Percentiles rank a stretch among this genome's conserved stretches.
Conservation (phyloP, 2,113 vertebrate genomes). For the Apistogramma diplotaenia region DNA sequence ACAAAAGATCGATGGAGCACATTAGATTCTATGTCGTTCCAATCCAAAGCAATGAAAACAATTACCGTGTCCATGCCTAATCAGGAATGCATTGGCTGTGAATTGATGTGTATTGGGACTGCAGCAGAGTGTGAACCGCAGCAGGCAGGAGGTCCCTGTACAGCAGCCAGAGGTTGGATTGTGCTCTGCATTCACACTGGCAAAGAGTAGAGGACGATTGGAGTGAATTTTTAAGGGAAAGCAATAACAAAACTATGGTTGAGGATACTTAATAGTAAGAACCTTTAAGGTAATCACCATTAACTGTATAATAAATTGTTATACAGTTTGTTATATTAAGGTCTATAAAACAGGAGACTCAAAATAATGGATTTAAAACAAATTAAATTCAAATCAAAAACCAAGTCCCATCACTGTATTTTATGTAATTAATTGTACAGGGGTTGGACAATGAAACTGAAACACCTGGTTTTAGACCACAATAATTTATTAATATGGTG, state of each 20-base stretch:
- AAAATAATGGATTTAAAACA: too few species aligned
- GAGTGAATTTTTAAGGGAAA: background rate
- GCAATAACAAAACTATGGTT: background rate
- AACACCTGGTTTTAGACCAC: too few species aligned
- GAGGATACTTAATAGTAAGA: background rate
- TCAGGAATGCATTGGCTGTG: slow-evolving; percentile 53
- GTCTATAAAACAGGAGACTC: background rate
- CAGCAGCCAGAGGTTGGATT: slow-evolving; percentile 1
- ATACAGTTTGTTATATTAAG: background rate
- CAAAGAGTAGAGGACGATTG: background rate
- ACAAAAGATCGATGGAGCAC: slow-evolving; percentile 67
- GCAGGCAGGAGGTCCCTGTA: slow-evolving; percentile 17
- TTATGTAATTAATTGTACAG: too few species aligned
- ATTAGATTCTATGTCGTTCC: slow-evolving; percentile 61
- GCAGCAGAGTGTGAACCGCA: slow-evolving; percentile 25
- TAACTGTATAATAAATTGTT: background rate
- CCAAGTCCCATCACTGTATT: too few species aligned
- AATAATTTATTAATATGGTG: too few species aligned
- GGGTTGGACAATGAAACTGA: too few species aligned
- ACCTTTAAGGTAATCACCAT: background rate
- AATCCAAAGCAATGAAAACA: slow-evolving; percentile 65
- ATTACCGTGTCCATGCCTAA: slow-evolving; percentile 63
- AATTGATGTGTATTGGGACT: slow-evolving; percentile 36
- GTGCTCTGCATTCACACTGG: background rate
- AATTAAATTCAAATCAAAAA: background rate